These are phyloP conservation scores for Colius striatus DNA, from an alignment of 2,113 vertebrate species.

Conservation along the genomic window DNA sequence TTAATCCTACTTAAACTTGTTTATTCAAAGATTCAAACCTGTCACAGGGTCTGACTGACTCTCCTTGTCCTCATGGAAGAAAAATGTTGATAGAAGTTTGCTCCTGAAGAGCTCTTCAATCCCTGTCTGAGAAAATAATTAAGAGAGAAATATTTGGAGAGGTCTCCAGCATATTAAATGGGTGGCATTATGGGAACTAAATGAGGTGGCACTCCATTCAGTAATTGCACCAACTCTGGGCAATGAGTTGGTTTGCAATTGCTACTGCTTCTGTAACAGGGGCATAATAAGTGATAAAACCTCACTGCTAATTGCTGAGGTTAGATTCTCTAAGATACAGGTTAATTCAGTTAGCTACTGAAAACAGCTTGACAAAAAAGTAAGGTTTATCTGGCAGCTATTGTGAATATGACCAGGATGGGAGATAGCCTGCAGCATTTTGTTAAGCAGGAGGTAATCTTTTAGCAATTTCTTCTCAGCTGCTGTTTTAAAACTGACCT, in stretches of 20 bases:
- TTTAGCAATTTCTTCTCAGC: neutral
- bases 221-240: neutral
- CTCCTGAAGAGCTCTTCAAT: neutral
- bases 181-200: neutral
- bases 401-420: neutral
- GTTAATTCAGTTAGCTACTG: neutral
- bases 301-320: constrained; percentile 9
- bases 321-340: neutral
- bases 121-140: neutral
- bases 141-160: neutral
- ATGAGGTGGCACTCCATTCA: constrained; percentile 6
- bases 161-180: neutral
- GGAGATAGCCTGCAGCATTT: neutral
- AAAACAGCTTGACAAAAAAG: constrained; percentile 11
- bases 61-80: neutral
- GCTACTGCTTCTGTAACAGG: neutral
- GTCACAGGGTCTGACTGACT: neutral
- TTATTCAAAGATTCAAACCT: neutral
- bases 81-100: neutral
- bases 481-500: neutral
- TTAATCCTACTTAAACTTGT: neutral
- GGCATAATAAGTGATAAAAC: constrained; percentile 5
- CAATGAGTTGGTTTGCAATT: neutral
- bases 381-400: neutral
- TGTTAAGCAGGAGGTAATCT: neutral